These are phyloP conservation scores for Ferrisia virgata DNA, from an alignment of 2,888 invertebrate species.

Conservation along the genomic window DNA sequence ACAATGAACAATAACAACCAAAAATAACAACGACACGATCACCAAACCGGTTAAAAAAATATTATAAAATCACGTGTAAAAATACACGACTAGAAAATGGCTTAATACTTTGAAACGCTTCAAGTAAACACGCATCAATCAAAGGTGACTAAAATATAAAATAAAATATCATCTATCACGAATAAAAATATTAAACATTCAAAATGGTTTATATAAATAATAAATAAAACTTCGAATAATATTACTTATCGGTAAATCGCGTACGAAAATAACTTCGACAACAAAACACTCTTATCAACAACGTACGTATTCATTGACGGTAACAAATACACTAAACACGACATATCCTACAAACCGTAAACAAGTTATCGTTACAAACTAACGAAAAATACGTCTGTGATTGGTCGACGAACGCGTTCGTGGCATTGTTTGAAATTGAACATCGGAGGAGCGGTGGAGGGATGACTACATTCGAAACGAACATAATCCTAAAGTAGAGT, in stretches of 20 bases:
- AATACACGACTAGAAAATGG: too few species aligned
- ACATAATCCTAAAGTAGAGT: too few species aligned
- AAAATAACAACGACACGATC: not conserved
- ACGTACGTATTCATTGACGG: not conserved
- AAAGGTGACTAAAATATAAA: not conserved
- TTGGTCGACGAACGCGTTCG: not conserved
- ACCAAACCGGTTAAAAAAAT: not conserved
- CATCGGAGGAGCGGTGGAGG: not conserved
- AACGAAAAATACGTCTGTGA: not conserved
- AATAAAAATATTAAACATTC: not conserved
- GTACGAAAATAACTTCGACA: not conserved
- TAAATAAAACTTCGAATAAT: too few species aligned
- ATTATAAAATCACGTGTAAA: not conserved
- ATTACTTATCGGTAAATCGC: not conserved
- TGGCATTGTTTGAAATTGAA: too few species aligned
- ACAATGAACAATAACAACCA: too few species aligned
- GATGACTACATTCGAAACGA: not conserved
- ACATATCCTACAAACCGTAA: not conserved
- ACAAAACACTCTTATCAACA: not conserved
- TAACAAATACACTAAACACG: not conserved
- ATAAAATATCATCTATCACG: not conserved
- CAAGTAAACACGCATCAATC: too few species aligned
- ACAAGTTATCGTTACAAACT: slow-evolving; percentile 12
- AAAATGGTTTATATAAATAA: too few species aligned
- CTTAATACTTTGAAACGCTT: too few species aligned